Conservation (phyloP, 2,113 vertebrate species). For the Bujurquina vittata region DNA sequence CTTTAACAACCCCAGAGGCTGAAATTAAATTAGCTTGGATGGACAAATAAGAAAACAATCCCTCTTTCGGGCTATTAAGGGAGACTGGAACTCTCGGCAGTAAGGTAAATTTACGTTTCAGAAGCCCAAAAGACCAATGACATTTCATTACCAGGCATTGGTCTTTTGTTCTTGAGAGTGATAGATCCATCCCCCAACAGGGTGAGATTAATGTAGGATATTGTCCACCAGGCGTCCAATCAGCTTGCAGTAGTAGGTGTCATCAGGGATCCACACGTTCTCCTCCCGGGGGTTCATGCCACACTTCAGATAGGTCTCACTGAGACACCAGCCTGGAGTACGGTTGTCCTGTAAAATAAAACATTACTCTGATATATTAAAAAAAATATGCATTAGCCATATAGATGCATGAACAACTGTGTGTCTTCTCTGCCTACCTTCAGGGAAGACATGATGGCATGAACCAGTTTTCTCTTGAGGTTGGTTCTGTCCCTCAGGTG, state of each 20-base stretch:
- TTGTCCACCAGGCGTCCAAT: slow-evolving; percentile 98
- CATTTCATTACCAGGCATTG: not conserved
- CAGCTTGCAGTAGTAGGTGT: slow-evolving; percentile 97
- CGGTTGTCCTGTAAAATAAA: slow-evolving; percentile 85
- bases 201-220: slow-evolving; percentile 86
- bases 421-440: slow-evolving; percentile 73
- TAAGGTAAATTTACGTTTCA: not conserved
- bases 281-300: slow-evolving; percentile 96
- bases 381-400: not conserved
- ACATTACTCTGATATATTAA: not conserved
- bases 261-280: slow-evolving; percentile 95
- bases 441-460: slow-evolving; percentile 96
- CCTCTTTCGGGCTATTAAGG: not conserved
- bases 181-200: not conserved
- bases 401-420: not conserved
- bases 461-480: slow-evolving; percentile 97
- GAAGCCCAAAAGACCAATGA: not conserved
- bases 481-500: slow-evolving; percentile 91
- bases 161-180: not conserved
- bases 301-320: slow-evolving; percentile 94
- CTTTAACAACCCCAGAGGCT: not conserved
- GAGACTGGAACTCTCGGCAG: not conserved
- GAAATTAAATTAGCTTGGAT: not conserved
- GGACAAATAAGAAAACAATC: not conserved
- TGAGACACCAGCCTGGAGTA: slow-evolving; percentile 94